Evolutionary conservation across 2,797 vertebrate species (phyloP).

Genomic region (Xenops minutus): DNA sequence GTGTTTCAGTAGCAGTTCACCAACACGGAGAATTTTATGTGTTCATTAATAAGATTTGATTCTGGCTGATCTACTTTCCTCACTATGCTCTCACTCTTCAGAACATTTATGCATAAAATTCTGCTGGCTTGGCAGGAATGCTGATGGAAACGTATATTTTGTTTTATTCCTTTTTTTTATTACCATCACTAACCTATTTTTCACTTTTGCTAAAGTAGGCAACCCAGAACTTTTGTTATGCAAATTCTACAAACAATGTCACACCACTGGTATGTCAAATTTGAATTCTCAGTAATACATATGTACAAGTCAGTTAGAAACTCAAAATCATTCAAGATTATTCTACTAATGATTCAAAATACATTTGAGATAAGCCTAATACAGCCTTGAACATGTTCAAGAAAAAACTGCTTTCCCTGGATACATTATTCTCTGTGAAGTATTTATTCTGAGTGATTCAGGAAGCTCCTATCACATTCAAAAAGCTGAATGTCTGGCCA

Average conservation of each 20-base stretch:
- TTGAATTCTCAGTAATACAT: not conserved
- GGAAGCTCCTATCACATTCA: not conserved
- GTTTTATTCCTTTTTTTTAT: rapidly evolving
- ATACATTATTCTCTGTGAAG: not conserved
- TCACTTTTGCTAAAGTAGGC: not conserved
- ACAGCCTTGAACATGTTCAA: not conserved
- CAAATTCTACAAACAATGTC: not conserved
- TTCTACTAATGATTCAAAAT: not conserved
- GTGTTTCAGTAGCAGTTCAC: not conserved
- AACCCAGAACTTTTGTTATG: not conserved
- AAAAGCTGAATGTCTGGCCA: not conserved
- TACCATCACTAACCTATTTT: not conserved
- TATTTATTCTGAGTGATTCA: not conserved
- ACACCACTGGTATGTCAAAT: not conserved
- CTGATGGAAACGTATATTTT: not conserved
- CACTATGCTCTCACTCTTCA: not conserved
- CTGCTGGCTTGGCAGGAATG: not conserved
- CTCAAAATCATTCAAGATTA: not conserved
- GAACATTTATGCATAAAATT: not conserved
- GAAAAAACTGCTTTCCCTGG: not conserved
- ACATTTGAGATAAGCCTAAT: not conserved
- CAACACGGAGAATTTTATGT: not conserved
- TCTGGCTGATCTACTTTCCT: not conserved
- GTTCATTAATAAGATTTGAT: not conserved
- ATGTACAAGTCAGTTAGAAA: not conserved